Evolutionary conservation across 2,888 invertebrate species (phyloP).

Genomic region (Salpingus planirostris): DNA sequence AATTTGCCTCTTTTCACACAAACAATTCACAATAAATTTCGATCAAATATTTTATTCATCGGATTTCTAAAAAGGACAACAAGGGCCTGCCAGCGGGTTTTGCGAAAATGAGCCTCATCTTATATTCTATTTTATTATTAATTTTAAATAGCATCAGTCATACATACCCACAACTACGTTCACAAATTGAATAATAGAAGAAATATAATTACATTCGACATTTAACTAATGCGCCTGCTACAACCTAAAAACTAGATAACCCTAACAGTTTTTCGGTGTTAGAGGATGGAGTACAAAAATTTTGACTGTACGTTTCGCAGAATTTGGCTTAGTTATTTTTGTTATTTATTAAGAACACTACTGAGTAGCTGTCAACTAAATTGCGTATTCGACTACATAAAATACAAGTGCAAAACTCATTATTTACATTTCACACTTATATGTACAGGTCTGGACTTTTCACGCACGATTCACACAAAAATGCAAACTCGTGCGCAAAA

Average conservation of each 20-base stretch:
- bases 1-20: too few species aligned
- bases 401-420: slow-evolving; percentile 12
- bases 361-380: not conserved
- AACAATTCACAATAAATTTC: too few species aligned
- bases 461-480: too few species aligned
- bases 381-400: slow-evolving; percentile 5
- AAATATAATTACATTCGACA: slow-evolving; percentile 23
- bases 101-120: too few species aligned
- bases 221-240: slow-evolving; percentile 18
- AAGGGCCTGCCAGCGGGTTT: too few species aligned
- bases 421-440: slow-evolving; percentile 16
- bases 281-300: not conserved
- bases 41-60: too few species aligned
- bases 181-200: slow-evolving; percentile 20
- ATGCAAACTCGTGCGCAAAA: too few species aligned
- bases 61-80: too few species aligned
- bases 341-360: not conserved
- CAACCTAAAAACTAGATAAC: slow-evolving; percentile 7
- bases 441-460: slow-evolving; percentile 9
- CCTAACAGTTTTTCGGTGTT: not conserved
- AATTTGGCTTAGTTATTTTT: not conserved
- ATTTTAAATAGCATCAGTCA: slow-evolving; percentile 23
- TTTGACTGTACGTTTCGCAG: not conserved
- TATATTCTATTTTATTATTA: slow-evolving; percentile 15
- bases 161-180: slow-evolving; percentile 25